Conservation (phyloP, 2,888 invertebrate genomes). For the Augochlorella aurata region DNA sequence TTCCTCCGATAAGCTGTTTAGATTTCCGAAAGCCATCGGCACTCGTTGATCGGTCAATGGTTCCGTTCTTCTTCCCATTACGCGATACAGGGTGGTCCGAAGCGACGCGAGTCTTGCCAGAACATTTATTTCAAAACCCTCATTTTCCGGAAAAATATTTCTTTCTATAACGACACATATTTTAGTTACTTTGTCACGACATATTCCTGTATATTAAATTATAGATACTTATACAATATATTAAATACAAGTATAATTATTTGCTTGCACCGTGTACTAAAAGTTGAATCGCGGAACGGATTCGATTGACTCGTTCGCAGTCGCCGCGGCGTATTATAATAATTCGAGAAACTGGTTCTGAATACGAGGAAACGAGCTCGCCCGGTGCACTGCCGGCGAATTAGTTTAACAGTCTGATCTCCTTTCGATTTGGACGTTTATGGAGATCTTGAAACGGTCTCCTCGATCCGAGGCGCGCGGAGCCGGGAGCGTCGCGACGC, state of each 20-base stretch:
- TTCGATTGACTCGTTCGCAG: not conserved
- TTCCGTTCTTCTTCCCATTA: not conserved
- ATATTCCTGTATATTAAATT: too few species aligned
- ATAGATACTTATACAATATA: not conserved
- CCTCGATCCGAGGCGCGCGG: not conserved
- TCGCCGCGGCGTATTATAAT: not conserved
- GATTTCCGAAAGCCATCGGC: too few species aligned
- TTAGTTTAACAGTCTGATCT: not conserved
- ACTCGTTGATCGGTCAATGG: not conserved
- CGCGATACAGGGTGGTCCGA: not conserved
- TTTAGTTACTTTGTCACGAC: too few species aligned
- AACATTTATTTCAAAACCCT: not conserved
- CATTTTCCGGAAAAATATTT: not conserved
- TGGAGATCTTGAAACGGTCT: not conserved
- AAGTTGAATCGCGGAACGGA: not conserved
- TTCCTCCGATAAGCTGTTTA: not conserved
- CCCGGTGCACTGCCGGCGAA: too few species aligned
- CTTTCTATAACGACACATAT: too few species aligned
- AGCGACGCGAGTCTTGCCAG: not conserved
- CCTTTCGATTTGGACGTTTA: not conserved
- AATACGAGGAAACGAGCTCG: not conserved
- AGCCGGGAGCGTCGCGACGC: not conserved
- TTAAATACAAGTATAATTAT: too few species aligned
- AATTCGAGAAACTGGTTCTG: not conserved
- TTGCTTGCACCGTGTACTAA: too few species aligned